Evolutionary conservation across 2,888 invertebrate species (phyloP).

Genomic region (Perdita meconis): DNA sequence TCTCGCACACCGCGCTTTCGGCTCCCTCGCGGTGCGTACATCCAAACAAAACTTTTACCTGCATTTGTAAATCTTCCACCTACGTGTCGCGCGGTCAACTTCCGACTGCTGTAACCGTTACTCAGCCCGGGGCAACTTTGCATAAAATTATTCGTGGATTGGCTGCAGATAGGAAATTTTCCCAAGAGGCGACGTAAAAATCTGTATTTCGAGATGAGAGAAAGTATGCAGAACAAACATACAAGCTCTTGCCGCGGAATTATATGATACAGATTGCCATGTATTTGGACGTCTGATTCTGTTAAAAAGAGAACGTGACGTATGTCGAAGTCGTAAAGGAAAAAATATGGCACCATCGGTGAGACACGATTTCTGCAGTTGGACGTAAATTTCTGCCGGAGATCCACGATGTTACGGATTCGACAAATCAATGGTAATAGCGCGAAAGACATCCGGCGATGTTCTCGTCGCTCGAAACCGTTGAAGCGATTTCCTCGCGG

Average conservation of each 20-base stretch:
- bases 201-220: conserved; percentile 16
- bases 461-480: conserved; percentile 6
- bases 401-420: not conserved
- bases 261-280: too few species aligned
- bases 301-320: too few species aligned
- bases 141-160: conserved; percentile 44
- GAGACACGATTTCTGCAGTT: not conserved
- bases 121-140: conserved; percentile 28
- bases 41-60: conserved; percentile 27
- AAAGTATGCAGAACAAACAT: too few species aligned
- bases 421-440: not conserved
- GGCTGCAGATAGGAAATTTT: conserved; percentile 34
- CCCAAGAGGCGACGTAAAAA: conserved; percentile 2
- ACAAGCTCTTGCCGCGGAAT: too few species aligned
- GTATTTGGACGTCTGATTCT: too few species aligned
- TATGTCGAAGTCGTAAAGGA: not conserved
- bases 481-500: conserved; percentile 4
- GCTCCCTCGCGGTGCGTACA: conserved; percentile 6
- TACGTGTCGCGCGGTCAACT: conserved; percentile 53
- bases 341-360: not conserved
- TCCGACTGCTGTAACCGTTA: conserved; percentile 59
- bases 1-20: conserved; percentile 13
- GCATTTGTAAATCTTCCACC: conserved; percentile 51
- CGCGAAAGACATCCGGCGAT: not conserved
- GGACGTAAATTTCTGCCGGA: not conserved